Evolutionary conservation across 2,888 invertebrate genomes (phyloP).

Genomic region (Chelonus formosanus): DNA sequence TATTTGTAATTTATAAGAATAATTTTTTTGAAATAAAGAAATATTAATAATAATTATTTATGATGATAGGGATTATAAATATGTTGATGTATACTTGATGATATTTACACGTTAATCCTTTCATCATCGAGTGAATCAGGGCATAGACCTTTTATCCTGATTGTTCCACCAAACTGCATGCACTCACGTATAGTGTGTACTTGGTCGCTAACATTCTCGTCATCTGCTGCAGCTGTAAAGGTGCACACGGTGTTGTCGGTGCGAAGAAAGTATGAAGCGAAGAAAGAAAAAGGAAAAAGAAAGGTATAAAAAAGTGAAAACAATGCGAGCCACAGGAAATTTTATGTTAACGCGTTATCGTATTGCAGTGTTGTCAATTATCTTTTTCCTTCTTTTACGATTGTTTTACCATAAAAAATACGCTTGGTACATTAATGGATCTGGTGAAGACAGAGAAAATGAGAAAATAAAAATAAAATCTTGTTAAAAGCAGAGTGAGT

Average conservation of each 20-base stretch:
- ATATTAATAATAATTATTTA: too few species aligned
- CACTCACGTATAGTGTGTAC: slow-evolving; percentile 12
- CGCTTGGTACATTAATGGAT: too few species aligned
- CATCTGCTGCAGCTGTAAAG: not conserved
- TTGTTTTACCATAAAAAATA: not conserved
- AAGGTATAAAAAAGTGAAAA: slow-evolving; percentile 20
- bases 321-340: slow-evolving; percentile 16
- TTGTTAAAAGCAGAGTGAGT: too few species aligned
- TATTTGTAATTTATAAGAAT: too few species aligned
- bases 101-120: not conserved
- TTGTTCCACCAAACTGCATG: slow-evolving; percentile 10
- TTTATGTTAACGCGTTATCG: slow-evolving; percentile 7
- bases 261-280: not conserved
- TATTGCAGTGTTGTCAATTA: not conserved
- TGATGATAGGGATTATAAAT: too few species aligned
- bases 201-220: slow-evolving; percentile 2
- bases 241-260: not conserved
- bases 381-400: not conserved
- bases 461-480: too few species aligned
- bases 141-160: slow-evolving; percentile 13
- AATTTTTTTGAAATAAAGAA: too few species aligned
- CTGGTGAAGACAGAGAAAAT: too few species aligned
- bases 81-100: too few species aligned
- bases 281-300: not conserved
- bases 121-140: slow-evolving; percentile 6